Base-by-base conservation (phyloP, 2,888 invertebrate genomes). In the Dicycla oo region DNA sequence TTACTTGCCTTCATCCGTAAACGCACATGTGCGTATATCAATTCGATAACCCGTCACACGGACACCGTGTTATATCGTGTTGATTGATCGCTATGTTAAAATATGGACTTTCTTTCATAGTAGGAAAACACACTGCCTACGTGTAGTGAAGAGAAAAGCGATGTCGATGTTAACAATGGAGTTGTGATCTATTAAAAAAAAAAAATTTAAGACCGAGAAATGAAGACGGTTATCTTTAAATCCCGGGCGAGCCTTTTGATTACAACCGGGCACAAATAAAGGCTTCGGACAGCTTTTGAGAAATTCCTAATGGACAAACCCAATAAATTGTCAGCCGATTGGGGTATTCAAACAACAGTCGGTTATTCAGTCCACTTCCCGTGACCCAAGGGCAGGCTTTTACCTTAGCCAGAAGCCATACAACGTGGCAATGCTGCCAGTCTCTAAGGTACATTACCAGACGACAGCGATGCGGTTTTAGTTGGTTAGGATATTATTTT, bases 81-180 rank as follows among this genome's bases (percentile, higher is more conserved):
- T 23, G 2, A 53, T 20, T 63, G 43, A 62, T 51, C 8, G 56
- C 56, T 10, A 30, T 51, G 45, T n/a, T 47, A 79, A 81, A 58
- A 51, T 51, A 40, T 54, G 38, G n/a, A 80, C 80, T 80, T 80
- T 80, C 79, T 77, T 79, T 65, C 67, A 34, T 62, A 58, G 49
- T 40, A 54, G 82, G 65, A 78, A 79, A 71, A 77, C 71, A 69
- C 43, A 62, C 23, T 18, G 18, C 11, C 26, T 20, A 5, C 38
- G 34, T 30, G 11, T 82, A 80, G 82, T 72, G 78, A 65, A 26
- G 81, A 11, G 60, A 26, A n/a, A 23, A 3, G 20, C 0, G 2
- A 53, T 65, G 10, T 68, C 71, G 77, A 65, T 56, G 18, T 34
- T 20, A 20, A 65, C 15, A 60, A 73, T 63, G 49, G 74, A 73